A percentile compares a stretch with the other conserved stretches of the same genome.
These are phyloP conservation scores for Anadara kagoshimensis DNA, from an alignment of 1,140 invertebrate species.

Conservation along the genomic window DNA sequence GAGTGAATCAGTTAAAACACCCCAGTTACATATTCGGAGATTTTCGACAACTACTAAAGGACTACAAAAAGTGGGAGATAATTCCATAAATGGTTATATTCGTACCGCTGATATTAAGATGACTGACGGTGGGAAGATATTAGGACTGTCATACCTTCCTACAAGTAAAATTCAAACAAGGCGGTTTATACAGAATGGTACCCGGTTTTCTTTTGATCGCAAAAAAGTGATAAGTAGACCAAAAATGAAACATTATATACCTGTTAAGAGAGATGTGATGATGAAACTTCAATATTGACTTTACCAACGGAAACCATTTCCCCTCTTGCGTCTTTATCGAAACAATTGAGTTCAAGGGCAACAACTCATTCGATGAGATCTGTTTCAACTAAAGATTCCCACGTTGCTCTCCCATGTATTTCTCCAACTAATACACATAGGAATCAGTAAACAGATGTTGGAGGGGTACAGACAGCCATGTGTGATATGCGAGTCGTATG, in stretches of 20 bases:
- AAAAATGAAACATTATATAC: conserved; percentile 3
- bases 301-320: conserved; percentile 1
- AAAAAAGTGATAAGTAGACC: not conserved
- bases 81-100: too few relatives aligned
- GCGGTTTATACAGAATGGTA: not conserved
- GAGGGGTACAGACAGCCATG: too few relatives aligned
- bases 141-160: not conserved
- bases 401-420: conserved; percentile 5
- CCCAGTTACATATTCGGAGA: too few relatives aligned
- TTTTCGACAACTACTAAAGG: too few relatives aligned
- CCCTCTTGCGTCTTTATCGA: not conserved
- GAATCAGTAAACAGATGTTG: too few relatives aligned
- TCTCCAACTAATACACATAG: not conserved
- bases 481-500: too few relatives aligned
- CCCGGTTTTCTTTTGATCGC: not conserved
- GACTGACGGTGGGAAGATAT: not conserved
- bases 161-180: not conserved
- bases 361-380: not conserved
- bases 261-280: not conserved
- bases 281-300: not conserved
- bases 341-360: conserved; percentile 3
- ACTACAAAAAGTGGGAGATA: too few relatives aligned
- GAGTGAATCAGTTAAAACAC: too few relatives aligned
- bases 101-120: too few relatives aligned
- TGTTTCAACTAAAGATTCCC: not conserved